phyloP scores from a whole-genome alignment of 2,797 vertebrate genomes.

The Tolypeutes matacus region DNA sequence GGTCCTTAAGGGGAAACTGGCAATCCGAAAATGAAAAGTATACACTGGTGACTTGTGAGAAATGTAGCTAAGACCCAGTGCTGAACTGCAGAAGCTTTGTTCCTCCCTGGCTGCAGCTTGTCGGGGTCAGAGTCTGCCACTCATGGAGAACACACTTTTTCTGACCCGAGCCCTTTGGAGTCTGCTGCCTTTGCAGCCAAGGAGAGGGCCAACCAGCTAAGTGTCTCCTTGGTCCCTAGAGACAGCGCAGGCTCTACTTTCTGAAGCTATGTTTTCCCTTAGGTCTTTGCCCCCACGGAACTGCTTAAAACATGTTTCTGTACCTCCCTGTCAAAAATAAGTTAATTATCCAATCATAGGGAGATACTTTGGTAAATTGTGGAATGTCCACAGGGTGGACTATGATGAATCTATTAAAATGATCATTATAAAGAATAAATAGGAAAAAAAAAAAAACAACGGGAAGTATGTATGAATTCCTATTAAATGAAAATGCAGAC shows the following conservation, averaged over 20 bases:
- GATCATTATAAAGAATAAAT: background rate
- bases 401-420: background rate
- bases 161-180: background rate
- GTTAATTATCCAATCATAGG: constrained; percentile 7
- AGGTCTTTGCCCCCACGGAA: background rate
- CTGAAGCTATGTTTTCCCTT: background rate
- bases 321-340: background rate
- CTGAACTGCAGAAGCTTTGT: background rate
- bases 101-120: background rate
- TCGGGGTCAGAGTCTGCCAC: background rate
- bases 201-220: background rate
- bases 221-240: background rate
- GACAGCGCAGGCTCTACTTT: background rate
- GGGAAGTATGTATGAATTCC: background rate
- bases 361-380: constrained; percentile 2
- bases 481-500: constrained; percentile 26
- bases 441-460: constrained; percentile 5
- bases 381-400: background rate
- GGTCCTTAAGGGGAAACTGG: constrained; percentile 86
- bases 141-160: background rate
- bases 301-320: background rate
- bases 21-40: constrained; percentile 86
- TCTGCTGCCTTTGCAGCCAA: background rate
- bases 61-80: constrained; percentile 78
- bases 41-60: constrained; percentile 73